Conservation (phyloP, 2,113 vertebrate genomes). For the Daphoenositta chrysoptera region DNA sequence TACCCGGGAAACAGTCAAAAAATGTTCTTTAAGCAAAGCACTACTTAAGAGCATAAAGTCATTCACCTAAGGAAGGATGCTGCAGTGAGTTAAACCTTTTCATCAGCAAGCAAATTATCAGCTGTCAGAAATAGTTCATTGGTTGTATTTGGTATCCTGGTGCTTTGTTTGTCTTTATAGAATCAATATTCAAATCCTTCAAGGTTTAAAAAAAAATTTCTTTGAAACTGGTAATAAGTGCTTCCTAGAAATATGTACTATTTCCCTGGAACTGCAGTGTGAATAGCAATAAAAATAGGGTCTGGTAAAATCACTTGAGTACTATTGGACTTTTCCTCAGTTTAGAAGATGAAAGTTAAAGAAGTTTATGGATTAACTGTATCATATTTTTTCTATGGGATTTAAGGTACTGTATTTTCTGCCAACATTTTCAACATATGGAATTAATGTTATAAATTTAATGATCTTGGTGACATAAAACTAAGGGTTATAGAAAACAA, state of each 20-base stretch:
- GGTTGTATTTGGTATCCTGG: not conserved
- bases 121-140: not conserved
- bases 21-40: not conserved
- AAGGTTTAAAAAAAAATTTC: not conserved
- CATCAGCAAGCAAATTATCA: not conserved
- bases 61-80: not conserved
- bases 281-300: slow-evolving; percentile 22
- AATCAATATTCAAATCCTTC: not conserved
- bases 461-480: not conserved
- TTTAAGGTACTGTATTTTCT: slow-evolving; percentile 14
- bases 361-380: not conserved
- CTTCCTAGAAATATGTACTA: slow-evolving; percentile 33
- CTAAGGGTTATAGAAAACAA: not conserved
- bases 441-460: slow-evolving; percentile 30
- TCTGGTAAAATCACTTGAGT: slow-evolving; percentile 4
- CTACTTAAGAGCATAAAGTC: not conserved
- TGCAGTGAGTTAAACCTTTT: not conserved
- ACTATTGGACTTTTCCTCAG: not conserved
- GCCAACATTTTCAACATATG: slow-evolving; percentile 2
- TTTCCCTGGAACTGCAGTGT: not conserved
- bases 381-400: not conserved
- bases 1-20: not conserved
- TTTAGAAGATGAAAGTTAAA: slow-evolving; percentile 4
- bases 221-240: slow-evolving; percentile 21
- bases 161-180: not conserved